These are phyloP conservation scores for Murina feae DNA, from an alignment of 2,113 vertebrate species.

Conservation along the genomic window DNA sequence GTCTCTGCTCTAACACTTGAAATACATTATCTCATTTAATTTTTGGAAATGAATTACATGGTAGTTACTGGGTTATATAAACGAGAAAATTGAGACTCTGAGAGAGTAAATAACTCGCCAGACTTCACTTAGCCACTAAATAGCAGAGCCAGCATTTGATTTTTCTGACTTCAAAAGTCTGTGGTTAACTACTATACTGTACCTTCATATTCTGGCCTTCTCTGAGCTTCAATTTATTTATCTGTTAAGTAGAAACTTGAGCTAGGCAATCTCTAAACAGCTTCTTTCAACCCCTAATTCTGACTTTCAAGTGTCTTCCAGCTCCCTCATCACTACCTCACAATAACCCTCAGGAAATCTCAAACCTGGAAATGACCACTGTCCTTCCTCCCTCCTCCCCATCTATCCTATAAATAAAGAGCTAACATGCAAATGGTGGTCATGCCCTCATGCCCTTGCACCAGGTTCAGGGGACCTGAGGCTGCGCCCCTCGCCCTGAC, in stretches of 20 bases:
- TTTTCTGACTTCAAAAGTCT: not conserved
- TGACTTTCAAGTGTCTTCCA: not conserved
- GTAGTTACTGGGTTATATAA: not conserved
- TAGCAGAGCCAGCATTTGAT: not conserved
- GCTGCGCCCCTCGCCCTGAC: too few species aligned
- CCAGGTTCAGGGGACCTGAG: too few species aligned
- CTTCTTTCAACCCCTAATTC: not conserved
- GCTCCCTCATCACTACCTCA: not conserved
- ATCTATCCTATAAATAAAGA: too few species aligned
- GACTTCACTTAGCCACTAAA: not conserved
- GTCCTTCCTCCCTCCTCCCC: rapidly evolving
- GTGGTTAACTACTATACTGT: not conserved
- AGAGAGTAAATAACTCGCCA: not conserved
- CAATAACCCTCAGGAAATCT: not conserved
- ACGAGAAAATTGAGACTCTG: not conserved
- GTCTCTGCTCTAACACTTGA: not conserved
- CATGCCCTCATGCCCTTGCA: too few species aligned
- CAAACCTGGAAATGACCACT: not conserved
- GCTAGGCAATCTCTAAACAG: not conserved
- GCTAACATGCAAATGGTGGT: too few species aligned
- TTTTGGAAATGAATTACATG: not conserved
- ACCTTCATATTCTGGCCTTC: not conserved
- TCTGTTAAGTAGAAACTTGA: not conserved
- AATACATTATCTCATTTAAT: not conserved
- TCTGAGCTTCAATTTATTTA: not conserved